Evolutionary conservation across 2,797 vertebrate species (phyloP).

Genomic region (Discoglossus pictus): DNA sequence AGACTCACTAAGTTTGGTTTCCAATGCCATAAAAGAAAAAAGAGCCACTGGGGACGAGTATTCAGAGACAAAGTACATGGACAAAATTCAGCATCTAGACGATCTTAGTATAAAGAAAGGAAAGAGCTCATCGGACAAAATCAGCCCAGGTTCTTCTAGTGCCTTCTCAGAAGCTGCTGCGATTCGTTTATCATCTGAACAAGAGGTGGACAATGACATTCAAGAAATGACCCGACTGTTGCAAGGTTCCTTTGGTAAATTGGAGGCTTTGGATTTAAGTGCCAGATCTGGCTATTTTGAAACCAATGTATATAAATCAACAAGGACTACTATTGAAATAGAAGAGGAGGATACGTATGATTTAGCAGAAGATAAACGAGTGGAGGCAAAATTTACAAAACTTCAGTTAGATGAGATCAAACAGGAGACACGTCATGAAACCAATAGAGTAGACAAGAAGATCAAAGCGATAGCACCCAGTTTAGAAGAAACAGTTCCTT

Average conservation of each 20-base stretch:
- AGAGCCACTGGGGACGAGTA: background rate
- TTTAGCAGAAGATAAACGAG: background rate
- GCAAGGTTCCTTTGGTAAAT: slow-evolving; percentile 53
- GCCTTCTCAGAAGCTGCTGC: slow-evolving; percentile 46
- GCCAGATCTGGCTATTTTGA: background rate
- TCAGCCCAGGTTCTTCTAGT: slow-evolving; percentile 38
- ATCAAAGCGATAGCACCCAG: background rate
- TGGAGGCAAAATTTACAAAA: background rate
- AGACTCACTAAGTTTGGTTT: background rate
- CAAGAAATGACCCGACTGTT: slow-evolving; percentile 37
- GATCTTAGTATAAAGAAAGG: background rate
- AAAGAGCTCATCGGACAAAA: background rate
- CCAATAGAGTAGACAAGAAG: no score
- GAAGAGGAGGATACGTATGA: background rate
- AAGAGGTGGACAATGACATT: background rate
- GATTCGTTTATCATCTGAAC: background rate
- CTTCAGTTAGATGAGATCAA: rapidly evolving
- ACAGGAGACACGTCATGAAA: background rate
- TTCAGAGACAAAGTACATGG: background rate
- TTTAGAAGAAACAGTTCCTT: background rate
- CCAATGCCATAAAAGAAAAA: background rate
- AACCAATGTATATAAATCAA: background rate
- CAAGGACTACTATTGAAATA: background rate
- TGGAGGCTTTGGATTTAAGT: slow-evolving; percentile 22
- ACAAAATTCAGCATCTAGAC: no score